phyloP scores from a whole-genome alignment of 23 tunicate genomes.

The Corella eumyota region DNA sequence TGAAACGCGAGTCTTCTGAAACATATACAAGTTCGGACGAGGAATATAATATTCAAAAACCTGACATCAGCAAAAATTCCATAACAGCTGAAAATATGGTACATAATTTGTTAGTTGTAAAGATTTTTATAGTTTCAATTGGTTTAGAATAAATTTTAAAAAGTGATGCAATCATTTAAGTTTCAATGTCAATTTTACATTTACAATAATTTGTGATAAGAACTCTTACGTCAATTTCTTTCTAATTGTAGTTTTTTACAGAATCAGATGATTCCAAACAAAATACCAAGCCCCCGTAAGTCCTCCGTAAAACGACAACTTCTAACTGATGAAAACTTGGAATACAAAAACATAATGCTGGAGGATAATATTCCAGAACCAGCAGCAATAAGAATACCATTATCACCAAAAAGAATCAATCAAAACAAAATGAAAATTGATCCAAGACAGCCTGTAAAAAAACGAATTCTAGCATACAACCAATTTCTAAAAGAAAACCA shows the following conservation, averaged over 20 bases:
- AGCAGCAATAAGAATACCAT: slow-evolving; percentile 25
- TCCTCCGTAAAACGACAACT: slow-evolving; percentile 51
- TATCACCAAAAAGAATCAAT: slow-evolving; percentile 45
- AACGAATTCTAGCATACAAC: slow-evolving; percentile 77
- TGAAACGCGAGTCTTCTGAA: slow-evolving; percentile 25
- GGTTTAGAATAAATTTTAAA: no score
- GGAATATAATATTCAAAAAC: slow-evolving; percentile 3
- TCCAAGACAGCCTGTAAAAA: slow-evolving; percentile 80
- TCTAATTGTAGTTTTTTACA: no score
- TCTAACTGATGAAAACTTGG: slow-evolving; percentile 29
- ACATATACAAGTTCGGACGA: slow-evolving; percentile 32
- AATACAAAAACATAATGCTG: not conserved
- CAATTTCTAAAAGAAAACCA: slow-evolving; percentile 37
- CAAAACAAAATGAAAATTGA: slow-evolving; percentile 27
- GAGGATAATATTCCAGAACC: not conserved
- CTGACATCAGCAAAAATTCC: no score
- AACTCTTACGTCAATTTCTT: no score
- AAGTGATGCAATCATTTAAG: no score
- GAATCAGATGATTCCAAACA: no score
- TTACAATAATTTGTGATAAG: no score
- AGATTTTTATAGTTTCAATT: no score
- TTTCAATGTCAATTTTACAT: no score
- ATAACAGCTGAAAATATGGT: no score
- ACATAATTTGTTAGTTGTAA: no score
- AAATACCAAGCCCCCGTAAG: no score